These are phyloP conservation scores for Indicator indicator DNA, from an alignment of 2,113 vertebrate species.

Conservation along the genomic window DNA sequence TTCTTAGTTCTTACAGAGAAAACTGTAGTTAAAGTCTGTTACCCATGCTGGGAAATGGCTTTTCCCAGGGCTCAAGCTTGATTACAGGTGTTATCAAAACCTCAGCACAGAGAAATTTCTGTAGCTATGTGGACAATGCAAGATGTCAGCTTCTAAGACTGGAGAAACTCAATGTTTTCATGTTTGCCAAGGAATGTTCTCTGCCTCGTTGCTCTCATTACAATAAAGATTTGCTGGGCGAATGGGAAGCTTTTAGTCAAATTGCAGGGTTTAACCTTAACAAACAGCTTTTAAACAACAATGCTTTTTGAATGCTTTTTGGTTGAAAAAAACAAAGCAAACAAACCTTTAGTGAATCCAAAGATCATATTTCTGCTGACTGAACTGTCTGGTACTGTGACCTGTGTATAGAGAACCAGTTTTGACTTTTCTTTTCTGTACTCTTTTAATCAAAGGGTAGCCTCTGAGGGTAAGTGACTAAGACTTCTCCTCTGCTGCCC, in stretches of 20 bases:
- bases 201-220: background rate
- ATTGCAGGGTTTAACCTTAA: background rate
- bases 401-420: conserved; percentile 80
- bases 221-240: background rate
- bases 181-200: background rate
- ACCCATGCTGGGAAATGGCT: background rate
- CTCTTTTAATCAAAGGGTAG: conserved; percentile 90
- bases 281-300: background rate
- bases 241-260: conserved; percentile 2
- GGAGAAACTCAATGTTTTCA: background rate
- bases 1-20: background rate
- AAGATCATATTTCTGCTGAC: conserved; percentile 80
- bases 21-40: background rate
- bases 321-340: background rate
- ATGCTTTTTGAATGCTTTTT: background rate
- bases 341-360: conserved; percentile 37
- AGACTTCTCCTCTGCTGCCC: conserved; percentile 90
- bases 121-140: background rate
- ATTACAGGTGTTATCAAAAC: background rate
- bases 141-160: background rate
- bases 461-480: conserved; percentile 91
- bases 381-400: conserved; percentile 85
- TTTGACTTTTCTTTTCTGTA: conserved; percentile 90
- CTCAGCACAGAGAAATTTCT: background rate
- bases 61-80: background rate